These are phyloP conservation scores for Amazona vittata DNA, from an alignment of 2,113 vertebrate species.

Conservation along the genomic window DNA sequence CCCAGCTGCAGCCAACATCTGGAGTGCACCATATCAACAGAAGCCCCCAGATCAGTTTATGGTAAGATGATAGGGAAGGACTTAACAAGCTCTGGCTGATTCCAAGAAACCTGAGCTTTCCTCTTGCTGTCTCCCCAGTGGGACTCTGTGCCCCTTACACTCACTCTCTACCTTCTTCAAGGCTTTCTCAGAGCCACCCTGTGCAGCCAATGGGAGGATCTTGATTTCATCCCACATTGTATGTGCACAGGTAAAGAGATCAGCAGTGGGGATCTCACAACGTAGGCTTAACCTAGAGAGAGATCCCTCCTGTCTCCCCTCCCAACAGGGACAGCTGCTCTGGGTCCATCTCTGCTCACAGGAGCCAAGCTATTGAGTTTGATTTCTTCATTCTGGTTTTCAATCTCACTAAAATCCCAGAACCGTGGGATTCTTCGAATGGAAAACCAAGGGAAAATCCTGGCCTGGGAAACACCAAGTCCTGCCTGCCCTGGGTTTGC, in stretches of 20 bases:
- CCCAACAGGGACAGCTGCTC: neutral
- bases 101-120: neutral
- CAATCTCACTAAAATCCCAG: neutral
- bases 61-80: constrained; percentile 15
- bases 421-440: neutral
- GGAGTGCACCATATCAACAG: neutral
- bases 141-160: neutral
- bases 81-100: neutral
- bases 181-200: neutral
- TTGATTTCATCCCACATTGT: neutral
- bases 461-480: neutral
- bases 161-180: neutral
- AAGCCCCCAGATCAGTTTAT: neutral
- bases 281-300: neutral
- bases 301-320: neutral
- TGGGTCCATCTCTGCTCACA: neutral
- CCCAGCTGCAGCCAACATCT: constrained; percentile 41
- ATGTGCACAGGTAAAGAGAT: neutral
- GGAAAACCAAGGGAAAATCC: neutral
- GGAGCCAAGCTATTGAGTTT: neutral
- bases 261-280: neutral
- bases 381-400: neutral
- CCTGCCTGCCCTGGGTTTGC: neutral
- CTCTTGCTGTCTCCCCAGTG: neutral
- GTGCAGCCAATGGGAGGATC: neutral